A percentile compares a stretch with the other conserved stretches of the same genome.
phyloP scores from a whole-genome alignment of 1,140 invertebrate species.

The Pseudobourletiella spinata region DNA sequence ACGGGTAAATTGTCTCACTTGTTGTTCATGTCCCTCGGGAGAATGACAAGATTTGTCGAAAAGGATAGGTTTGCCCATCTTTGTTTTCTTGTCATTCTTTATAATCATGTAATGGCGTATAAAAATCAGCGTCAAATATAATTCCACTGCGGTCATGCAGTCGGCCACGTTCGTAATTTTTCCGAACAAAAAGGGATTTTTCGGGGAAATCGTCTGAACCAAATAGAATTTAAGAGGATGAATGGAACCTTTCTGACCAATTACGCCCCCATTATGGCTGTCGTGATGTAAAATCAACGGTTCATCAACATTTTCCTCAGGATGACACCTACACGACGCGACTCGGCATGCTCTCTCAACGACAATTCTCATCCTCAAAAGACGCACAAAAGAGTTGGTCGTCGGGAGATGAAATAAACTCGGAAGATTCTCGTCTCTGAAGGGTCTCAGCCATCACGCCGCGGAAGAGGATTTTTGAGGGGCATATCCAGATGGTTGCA shows the following conservation, averaged over 20 bases:
- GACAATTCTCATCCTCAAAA: too few relatives aligned
- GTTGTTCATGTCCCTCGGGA: not conserved
- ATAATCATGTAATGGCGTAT: conserved; percentile 4
- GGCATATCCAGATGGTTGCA: too few relatives aligned
- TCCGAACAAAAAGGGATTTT: conserved; percentile 4
- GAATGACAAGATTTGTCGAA: not conserved
- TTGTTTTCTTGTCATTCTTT: conserved; percentile 3
- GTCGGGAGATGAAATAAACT: too few relatives aligned
- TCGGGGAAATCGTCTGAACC: conserved; percentile 7
- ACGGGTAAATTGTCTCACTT: not conserved
- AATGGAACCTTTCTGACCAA: conserved; percentile 8
- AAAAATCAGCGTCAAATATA: not conserved
- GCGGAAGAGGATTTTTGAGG: too few relatives aligned
- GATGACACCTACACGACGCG: too few relatives aligned
- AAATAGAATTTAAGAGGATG: conserved; percentile 5
- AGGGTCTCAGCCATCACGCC: too few relatives aligned
- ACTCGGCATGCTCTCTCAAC: too few relatives aligned
- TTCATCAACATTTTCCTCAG: conserved; percentile 7
- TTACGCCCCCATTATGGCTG: not conserved
- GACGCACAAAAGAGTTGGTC: too few relatives aligned
- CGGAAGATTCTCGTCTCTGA: too few relatives aligned
- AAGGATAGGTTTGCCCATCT: not conserved
- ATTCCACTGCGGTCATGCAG: not conserved
- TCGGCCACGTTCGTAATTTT: not conserved
- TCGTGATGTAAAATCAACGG: conserved; percentile 13